A percentile compares a stretch with the other conserved stretches of the same genome.
Evolutionary conservation across 2,797 vertebrate genomes (phyloP).

Genomic region (Psittacula derbiana): DNA sequence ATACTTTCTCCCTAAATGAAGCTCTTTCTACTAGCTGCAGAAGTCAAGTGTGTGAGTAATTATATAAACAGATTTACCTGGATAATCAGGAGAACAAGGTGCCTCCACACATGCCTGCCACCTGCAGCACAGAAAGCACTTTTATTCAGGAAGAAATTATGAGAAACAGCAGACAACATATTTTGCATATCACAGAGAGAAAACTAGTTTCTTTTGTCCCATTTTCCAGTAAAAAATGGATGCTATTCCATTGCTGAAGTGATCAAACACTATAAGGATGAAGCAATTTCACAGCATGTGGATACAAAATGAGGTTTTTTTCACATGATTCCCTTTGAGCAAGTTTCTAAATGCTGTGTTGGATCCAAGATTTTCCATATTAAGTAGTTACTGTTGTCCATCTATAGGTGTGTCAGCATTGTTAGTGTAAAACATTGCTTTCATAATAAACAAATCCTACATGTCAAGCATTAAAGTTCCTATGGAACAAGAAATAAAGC

Average conservation of each 20-base stretch:
- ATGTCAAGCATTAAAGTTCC: fast-evolving
- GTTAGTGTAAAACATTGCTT: not conserved
- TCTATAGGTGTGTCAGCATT: not conserved
- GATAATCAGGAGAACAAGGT: not conserved
- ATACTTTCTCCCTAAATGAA: not conserved
- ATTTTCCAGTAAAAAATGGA: not conserved
- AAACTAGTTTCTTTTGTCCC: not conserved
- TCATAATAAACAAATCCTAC: fast-evolving
- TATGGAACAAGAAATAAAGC: fast-evolving
- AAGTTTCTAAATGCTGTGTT: not conserved
- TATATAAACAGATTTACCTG: not conserved
- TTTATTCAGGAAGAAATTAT: not conserved
- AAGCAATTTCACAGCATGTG: not conserved
- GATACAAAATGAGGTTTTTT: not conserved
- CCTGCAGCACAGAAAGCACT: not conserved
- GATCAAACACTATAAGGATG: not conserved
- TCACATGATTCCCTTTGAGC: not conserved
- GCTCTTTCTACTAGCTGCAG: not conserved
- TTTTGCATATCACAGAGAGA: not conserved
- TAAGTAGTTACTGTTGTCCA: not conserved
- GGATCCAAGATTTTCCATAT: not conserved
- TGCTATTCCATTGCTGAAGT: not conserved
- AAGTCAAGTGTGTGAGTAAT: not conserved
- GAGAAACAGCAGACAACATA: not conserved
- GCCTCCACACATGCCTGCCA: not conserved